A percentile compares a stretch with the other conserved stretches of the same genome.
Conservation (phyloP, 2,113 vertebrate genomes). For the Clarias batrachus region DNA sequence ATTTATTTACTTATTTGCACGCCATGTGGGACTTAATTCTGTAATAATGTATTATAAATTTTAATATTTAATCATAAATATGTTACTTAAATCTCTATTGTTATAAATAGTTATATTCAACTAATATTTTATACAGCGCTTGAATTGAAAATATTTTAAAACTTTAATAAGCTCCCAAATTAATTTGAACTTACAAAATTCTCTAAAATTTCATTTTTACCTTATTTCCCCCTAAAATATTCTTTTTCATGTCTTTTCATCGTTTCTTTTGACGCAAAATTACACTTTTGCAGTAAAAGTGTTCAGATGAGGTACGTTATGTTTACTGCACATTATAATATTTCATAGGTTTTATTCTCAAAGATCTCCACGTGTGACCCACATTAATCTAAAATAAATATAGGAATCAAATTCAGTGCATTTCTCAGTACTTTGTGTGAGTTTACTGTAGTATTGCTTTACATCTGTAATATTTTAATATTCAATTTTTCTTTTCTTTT, state of each 20-base stretch:
- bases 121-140: background rate
- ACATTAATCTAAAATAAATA: conserved; percentile 6
- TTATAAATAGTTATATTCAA: background rate
- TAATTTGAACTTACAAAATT: background rate
- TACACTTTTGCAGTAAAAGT: background rate
- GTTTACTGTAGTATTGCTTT: conserved; percentile 72
- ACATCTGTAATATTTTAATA: conserved; percentile 63
- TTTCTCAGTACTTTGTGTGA: conserved; percentile 35
- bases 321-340: background rate
- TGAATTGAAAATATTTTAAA: background rate
- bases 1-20: background rate
- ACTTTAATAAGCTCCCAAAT: background rate
- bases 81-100: background rate
- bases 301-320: background rate
- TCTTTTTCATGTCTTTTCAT: background rate
- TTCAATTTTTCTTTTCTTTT: conserved; percentile 15
- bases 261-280: background rate
- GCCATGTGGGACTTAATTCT: background rate
- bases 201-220: background rate
- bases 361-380: background rate
- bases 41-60: background rate
- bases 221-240: background rate
- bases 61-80: background rate
- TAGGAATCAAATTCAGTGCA: conserved; percentile 2
- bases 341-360: background rate